Conservation (phyloP, 35 echinoderm and acorn worm genomes). For the Chiridota heheva region DNA sequence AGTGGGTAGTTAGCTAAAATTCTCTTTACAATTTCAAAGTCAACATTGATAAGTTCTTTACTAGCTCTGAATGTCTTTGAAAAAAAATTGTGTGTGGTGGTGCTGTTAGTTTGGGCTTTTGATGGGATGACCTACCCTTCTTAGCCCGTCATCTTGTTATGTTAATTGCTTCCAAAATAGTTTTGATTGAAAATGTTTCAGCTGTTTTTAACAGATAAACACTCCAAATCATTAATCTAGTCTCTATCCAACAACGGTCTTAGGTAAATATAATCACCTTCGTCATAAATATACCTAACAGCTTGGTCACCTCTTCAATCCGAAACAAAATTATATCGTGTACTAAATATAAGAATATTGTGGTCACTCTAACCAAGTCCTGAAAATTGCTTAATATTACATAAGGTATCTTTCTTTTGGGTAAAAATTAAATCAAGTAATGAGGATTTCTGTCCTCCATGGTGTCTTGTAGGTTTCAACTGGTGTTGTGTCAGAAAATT, state of each 20-base stretch:
- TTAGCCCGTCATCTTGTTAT: no score
- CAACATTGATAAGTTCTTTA: no score
- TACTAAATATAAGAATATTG: not conserved
- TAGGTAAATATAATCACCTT: conserved; percentile 3
- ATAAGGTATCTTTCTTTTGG: not conserved
- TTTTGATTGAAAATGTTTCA: conserved; percentile 1
- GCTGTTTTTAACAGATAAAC: not conserved
- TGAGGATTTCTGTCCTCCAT: conserved; percentile 8
- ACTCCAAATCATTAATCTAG: not conserved
- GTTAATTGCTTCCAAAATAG: not conserved
- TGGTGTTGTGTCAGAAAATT: conserved; percentile 23
- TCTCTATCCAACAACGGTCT: not conserved
- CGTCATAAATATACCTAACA: conserved; percentile 23
- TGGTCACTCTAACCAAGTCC: conserved; percentile 26
- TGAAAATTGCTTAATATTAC: conserved; percentile 1
- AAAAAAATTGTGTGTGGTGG: no score
- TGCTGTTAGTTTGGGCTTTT: no score
- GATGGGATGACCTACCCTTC: no score
- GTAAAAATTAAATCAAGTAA: conserved; percentile 36
- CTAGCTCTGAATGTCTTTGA: no score
- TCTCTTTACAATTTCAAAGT: no score
- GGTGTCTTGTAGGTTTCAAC: not conserved
- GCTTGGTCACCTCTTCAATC: not conserved
- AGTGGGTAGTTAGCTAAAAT: no score
- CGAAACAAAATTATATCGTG: not conserved